Evolutionary conservation across 2,888 invertebrate species (phyloP), one percentile per base, ranked within the genome.

Genomic region (Terebella lapidaria): DNA sequence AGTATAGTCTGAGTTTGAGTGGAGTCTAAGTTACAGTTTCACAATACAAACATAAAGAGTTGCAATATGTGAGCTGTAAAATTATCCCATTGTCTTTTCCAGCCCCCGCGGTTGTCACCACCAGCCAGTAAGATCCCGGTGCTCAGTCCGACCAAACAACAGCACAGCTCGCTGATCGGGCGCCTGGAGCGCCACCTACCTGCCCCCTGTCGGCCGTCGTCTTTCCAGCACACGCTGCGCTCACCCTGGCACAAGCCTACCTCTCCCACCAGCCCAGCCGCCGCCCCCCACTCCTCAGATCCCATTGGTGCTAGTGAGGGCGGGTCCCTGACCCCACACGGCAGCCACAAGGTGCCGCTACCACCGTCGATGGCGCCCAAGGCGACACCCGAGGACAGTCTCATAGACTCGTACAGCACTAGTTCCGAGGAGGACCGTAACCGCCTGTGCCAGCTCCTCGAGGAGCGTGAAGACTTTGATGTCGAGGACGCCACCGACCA

Each of bases 381-480:
- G 56, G 66, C 66, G 24, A 66, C 66, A 10, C 66, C 66, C 0
- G 66, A 66, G 57, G 66, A 66, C 53, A 66, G 66, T 51, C 30
- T 60, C 5, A 66, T 66, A 15, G 66, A 65, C 59, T 49, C 30
- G 10, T 55, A 45, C 29, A 55, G 56, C 29, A 24, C 61, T 20
- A 35, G 35, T 20, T 57, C 56, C 3, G 47, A 42, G 49, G 58
- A 47, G 47, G 58, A 56, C n/a, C 3, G 24, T 3, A 35, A 35
- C 42, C 42, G n/a, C 42, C n/a, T 35, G 42, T 35, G 42, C n/a
- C 42, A 35, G n/a, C 42, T 35, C n/a, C 42, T 35, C n/a, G 58
- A 58, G 45, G 4, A 20, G 42, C 24, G 58, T 56, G 24, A 30
- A 3, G 42, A 35, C 42, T 35, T 35, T n/a, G 10, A 15, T 35